Conservation (phyloP, 1,140 invertebrate species). For the Bombus pascuorum region DNA sequence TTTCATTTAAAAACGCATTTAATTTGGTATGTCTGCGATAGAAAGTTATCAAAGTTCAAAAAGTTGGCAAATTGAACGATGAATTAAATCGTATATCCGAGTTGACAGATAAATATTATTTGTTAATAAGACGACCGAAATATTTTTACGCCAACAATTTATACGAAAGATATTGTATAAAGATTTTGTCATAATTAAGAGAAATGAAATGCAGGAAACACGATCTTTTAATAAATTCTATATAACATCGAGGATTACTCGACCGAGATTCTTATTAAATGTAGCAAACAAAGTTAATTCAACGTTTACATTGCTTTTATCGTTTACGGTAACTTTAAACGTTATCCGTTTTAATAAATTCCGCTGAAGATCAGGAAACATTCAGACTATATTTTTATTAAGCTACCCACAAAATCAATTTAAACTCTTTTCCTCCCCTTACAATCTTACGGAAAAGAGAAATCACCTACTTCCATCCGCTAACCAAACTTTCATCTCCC, state of each 20-base stretch:
- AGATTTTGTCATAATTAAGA: neutral
- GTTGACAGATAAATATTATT: neutral
- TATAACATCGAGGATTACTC: neutral
- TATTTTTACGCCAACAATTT: neutral
- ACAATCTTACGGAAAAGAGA: neutral
- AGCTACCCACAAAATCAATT: neutral
- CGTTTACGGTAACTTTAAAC: neutral
- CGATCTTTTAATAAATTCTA: neutral
- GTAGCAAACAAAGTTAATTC: neutral
- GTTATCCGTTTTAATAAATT: neutral
- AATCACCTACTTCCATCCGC: neutral
- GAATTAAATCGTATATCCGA: too few relatives aligned
- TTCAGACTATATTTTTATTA: neutral
- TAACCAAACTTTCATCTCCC: neutral
- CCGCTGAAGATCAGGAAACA: neutral
- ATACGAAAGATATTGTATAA: neutral
- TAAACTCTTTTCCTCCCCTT: neutral
- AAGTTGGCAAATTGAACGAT: neutral
- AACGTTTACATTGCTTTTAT: neutral
- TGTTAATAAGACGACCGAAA: neutral
- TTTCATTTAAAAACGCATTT: too few relatives aligned
- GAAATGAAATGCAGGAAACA: neutral
- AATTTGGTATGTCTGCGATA: too few relatives aligned
- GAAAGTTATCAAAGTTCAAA: neutral
- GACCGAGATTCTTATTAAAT: slow-evolving; percentile 3